Base-by-base conservation (phyloP, 2,888 invertebrate species). In the Synanthedon andrenaeformis region DNA sequence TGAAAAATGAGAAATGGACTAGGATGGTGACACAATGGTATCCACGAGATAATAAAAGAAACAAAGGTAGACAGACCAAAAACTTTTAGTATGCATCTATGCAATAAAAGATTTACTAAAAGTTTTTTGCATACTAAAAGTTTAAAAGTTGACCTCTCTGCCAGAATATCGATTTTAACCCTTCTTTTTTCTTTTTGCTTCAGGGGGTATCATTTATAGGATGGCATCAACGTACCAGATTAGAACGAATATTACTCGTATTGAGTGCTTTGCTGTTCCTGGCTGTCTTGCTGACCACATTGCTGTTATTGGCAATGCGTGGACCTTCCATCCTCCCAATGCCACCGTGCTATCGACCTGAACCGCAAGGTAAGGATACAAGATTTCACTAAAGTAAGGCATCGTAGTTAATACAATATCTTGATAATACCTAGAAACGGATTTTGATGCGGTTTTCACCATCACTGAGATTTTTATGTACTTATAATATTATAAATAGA, bases 171-270 rank as follows among this genome's bases (percentile, higher is more conserved):
- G 28, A 28, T 28, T 28, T 28, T 28, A 28, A 28, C 8, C 23
- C 2, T 28, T 35, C 35, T 35, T 35, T 35, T 42, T 23, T 51
- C 28, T 28, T 51, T 51, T 51, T 62, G 48, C 80, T 79, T 49
- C 86, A 93, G 93, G 93, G 94, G 8, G 90, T 92, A 17, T 92
- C 93, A 55, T 88, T 93, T 63, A 75, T 82, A 61, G 79, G 81
- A 70, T 95, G 95, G 95, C 90, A 92, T 60, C 89, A 92, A 52
- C 88, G 94, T 19, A 92, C 91, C 51, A 89, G 89, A 56, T 72
- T 94, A 61, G 95, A 95, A 76, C 91, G 92, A 75, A 89, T 89
- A 54, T 87, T 95, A 17, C 80, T 93, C 51, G 81, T 93, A 41
- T 69, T 89, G 3, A 87, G 90, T 11, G 88, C 82, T 0, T 79